Base-by-base conservation (phyloP, 2,113 vertebrate species). In the Odontophorus gujanensis region DNA sequence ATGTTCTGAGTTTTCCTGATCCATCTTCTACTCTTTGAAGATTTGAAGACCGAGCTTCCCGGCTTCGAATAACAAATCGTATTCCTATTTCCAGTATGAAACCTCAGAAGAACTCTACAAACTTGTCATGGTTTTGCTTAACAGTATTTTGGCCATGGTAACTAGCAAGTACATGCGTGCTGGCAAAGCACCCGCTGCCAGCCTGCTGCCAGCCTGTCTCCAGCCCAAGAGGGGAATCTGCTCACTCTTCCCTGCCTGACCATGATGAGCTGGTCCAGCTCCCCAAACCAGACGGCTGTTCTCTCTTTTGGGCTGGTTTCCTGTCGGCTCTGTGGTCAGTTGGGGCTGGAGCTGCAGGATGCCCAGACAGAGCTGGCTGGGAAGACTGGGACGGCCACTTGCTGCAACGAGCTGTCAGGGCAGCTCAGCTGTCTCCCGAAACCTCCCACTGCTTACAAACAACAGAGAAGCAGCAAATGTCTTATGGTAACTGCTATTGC, bases 211-310 rank as follows among this genome's bases (percentile, higher is more conserved):
- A 75, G 0, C 38, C 42, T 21, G 55, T 67, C 42, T 65, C 89
- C 66, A 63, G 83, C 72, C 17, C 59, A 28, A 94, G 88, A 83
- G 87, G 81, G 80, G 90, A 80, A 88, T 65, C 73, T 71, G 50
- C 57, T 77, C 48, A 61, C 75, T 30, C 51, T 69, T 84, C 57
- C 18, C 38, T 17, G 50, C 5, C 51, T 47, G 55, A 81, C 25
- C 62, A 20, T 0, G 0, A 66, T 0, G 11, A 74, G 81, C n/a
- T 57, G 58, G 12, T 66, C 85, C 65, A 68, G 43, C 81, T 89
- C 34, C 28, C 77, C 74, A 9, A 48, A 40, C 13, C 74, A 28
- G 15, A 45, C 17, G 7, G 4, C 24, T 13, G 0, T 57, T 63
- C 42, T 50, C 21, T 57, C 74, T 5, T 1, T 36, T 69, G 30